These are phyloP conservation scores for Nematolebias whitei DNA, from an alignment of 2,113 vertebrate species.

Conservation along the genomic window DNA sequence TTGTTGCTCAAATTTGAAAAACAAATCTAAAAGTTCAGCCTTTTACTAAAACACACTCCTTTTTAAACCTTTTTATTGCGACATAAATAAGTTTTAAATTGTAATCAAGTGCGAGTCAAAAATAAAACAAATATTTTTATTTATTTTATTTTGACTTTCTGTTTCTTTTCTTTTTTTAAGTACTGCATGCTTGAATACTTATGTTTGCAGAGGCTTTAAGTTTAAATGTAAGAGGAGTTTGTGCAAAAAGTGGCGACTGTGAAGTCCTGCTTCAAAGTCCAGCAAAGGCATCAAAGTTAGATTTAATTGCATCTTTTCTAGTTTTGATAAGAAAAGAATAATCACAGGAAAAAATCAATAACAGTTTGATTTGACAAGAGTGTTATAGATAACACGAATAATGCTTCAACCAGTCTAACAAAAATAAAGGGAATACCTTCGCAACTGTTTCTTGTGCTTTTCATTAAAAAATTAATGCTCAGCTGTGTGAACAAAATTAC, in stretches of 20 bases:
- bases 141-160: too few species aligned
- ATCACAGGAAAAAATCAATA: neutral
- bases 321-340: neutral
- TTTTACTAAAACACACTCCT: too few species aligned
- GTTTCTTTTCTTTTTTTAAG: too few species aligned
- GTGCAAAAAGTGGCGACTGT: constrained; percentile 19
- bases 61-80: too few species aligned
- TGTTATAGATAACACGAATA: neutral
- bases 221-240: constrained; percentile 29
- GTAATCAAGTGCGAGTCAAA: too few species aligned
- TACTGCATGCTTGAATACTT: too few species aligned
- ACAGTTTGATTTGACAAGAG: neutral
- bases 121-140: too few species aligned
- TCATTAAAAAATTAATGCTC: too few species aligned
- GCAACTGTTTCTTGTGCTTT: neutral
- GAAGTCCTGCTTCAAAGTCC: constrained; percentile 6
- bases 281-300: neutral
- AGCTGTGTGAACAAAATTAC: too few species aligned
- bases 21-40: too few species aligned
- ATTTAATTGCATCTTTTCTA: neutral
- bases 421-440: too few species aligned
- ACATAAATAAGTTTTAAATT: too few species aligned
- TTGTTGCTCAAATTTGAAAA: neutral
- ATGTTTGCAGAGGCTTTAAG: constrained; percentile 8
- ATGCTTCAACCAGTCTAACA: neutral